These are phyloP conservation scores for Diabrotica undecimpunctata DNA, from an alignment of 1,140 invertebrate genomes.

Conservation along the genomic window DNA sequence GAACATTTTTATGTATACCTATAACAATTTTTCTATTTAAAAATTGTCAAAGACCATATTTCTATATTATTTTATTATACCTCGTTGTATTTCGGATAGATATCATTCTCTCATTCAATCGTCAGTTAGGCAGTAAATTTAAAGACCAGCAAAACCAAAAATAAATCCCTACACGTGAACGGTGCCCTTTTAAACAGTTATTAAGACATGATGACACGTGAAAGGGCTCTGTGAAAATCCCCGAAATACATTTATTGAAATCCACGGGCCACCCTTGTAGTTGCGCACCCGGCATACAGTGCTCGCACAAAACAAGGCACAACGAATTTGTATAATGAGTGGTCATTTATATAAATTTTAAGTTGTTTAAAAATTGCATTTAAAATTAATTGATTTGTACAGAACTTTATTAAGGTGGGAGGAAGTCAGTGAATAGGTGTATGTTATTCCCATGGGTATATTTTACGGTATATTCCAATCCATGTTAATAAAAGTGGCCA, in stretches of 20 bases:
- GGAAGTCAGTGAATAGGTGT: no score
- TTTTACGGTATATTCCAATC: no score
- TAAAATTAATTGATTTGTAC: neutral
- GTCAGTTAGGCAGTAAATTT: no score
- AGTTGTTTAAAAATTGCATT: neutral
- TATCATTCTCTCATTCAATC: no score
- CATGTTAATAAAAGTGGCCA: no score
- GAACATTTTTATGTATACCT: no score
- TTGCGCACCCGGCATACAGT: neutral
- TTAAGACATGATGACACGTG: conserved; percentile 16
- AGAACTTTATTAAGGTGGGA: neutral
- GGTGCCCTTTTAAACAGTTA: conserved; percentile 19
- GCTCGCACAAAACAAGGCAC: neutral
- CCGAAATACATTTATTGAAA: conserved; percentile 12
- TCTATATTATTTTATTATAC: no score
- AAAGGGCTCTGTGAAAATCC: conserved; percentile 14
- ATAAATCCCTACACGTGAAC: conserved; percentile 10
- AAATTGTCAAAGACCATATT: no score
- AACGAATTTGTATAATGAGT: neutral
- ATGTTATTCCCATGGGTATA: no score
- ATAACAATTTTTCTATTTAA: no score
- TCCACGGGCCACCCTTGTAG: neutral
- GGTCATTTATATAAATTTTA: neutral
- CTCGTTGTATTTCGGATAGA: no score
- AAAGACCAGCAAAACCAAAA: conserved; percentile 1